Percentiles rank a stretch among this genome's conserved stretches.
These are phyloP conservation scores for Argynnis bischoffii DNA, from an alignment of 2,888 invertebrate species.

Conservation along the genomic window DNA sequence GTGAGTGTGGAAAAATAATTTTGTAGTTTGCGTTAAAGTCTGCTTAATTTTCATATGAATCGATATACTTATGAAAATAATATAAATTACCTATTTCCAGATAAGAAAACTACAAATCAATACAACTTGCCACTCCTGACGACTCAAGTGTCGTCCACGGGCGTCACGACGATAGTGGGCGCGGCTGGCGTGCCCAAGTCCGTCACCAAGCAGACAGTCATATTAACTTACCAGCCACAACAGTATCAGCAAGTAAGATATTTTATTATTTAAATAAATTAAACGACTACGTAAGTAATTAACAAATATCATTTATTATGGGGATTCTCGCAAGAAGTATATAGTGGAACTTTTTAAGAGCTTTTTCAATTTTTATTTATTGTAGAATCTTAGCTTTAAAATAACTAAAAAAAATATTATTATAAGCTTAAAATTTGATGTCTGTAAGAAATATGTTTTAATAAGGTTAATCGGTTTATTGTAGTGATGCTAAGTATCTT, in stretches of 20 bases:
- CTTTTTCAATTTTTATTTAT: too few relatives aligned
- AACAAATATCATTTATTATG: background rate
- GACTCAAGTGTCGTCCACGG: conserved; percentile 65
- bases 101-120: conserved; percentile 70
- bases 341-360: too few relatives aligned
- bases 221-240: conserved; percentile 75
- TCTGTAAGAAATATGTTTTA: conserved; percentile 3
- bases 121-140: conserved; percentile 58
- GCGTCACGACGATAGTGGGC: conserved; percentile 64
- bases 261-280: background rate
- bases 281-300: background rate
- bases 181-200: conserved; percentile 67
- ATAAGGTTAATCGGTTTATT: conserved; percentile 27
- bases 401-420: too few relatives aligned
- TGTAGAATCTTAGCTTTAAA: too few relatives aligned
- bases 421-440: background rate
- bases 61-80: background rate
- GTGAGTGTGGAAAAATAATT: too few relatives aligned
- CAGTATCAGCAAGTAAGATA: conserved; percentile 50
- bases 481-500: conserved; percentile 38
- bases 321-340: background rate
- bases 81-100: conserved; percentile 46
- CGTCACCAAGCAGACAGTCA: conserved; percentile 76
- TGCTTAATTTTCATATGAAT: too few relatives aligned
- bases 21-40: background rate